Conservation (phyloP, 2,797 vertebrate species). For the Sarcoramphus papa region DNA sequence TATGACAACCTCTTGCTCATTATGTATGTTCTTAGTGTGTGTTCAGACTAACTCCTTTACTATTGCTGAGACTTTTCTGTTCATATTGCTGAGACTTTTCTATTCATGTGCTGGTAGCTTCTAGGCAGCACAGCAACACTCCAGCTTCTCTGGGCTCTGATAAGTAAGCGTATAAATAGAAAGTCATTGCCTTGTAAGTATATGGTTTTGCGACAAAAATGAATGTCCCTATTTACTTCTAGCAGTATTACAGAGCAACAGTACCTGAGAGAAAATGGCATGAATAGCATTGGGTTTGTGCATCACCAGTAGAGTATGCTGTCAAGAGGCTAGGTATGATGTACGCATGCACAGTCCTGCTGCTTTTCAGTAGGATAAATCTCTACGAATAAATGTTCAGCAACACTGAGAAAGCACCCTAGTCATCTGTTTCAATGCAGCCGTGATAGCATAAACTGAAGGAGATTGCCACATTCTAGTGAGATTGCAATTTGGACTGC, state of each 20-base stretch:
- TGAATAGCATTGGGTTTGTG: not conserved
- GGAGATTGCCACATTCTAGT: not conserved
- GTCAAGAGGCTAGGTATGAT: not conserved
- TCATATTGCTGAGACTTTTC: not conserved
- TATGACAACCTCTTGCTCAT: not conserved
- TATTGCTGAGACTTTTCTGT: not conserved
- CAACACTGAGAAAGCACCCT: not conserved
- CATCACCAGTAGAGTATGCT: not conserved
- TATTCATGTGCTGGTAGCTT: not conserved
- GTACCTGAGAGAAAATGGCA: not conserved
- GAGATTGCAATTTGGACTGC: constrained; percentile 14
- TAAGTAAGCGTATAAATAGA: not conserved
- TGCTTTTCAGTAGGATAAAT: not conserved
- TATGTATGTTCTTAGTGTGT: not conserved
- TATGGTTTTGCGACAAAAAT: not conserved
- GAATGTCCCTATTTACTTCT: not conserved
- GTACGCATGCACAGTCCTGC: not conserved
- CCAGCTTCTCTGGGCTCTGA: not conserved
- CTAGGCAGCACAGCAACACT: not conserved
- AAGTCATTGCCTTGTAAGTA: not conserved
- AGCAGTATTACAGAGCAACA: not conserved
- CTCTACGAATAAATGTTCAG: not conserved
- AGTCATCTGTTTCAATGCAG: not conserved
- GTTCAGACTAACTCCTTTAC: not conserved
- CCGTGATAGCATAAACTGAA: not conserved